These are phyloP conservation scores for Ovibos moschatus DNA, from an alignment of 2,113 vertebrate species.

Conservation along the genomic window DNA sequence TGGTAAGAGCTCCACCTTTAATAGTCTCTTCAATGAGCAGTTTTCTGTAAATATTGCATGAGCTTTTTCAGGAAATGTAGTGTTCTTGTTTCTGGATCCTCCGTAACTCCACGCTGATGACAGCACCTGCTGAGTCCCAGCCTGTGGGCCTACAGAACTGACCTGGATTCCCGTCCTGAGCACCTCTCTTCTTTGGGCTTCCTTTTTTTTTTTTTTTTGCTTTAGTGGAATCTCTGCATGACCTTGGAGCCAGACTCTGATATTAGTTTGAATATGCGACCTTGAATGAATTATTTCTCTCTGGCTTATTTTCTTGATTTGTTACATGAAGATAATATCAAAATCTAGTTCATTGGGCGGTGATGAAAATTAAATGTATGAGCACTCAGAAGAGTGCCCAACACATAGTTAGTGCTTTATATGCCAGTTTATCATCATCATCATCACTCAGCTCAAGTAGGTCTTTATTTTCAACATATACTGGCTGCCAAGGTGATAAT, in stretches of 20 bases:
- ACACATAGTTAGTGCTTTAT: not conserved
- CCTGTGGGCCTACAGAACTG: not conserved
- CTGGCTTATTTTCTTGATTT: not conserved
- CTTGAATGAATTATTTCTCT: not conserved
- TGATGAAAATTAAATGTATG: not conserved
- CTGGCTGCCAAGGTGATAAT: not conserved
- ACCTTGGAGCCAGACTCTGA: not conserved
- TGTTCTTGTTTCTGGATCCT: not conserved
- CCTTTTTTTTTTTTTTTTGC: not conserved
- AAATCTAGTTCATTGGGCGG: not conserved
- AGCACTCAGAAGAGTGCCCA: not conserved
- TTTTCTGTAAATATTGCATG: conserved; percentile 32
- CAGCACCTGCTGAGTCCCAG: not conserved
- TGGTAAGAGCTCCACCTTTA: not conserved
- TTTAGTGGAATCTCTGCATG: not conserved
- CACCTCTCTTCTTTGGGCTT: not conserved
- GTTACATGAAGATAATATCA: not conserved
- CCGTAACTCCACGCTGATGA: not conserved
- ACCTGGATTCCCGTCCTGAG: not conserved
- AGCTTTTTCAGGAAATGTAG: not conserved
- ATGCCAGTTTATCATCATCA: not conserved
- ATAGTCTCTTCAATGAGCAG: not conserved
- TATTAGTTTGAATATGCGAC: not conserved
- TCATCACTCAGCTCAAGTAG: not conserved
- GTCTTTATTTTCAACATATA: not conserved